These are phyloP conservation scores for Oryctes rhinoceros DNA, from an alignment of 1,140 invertebrate genomes.

Conservation along the genomic window DNA sequence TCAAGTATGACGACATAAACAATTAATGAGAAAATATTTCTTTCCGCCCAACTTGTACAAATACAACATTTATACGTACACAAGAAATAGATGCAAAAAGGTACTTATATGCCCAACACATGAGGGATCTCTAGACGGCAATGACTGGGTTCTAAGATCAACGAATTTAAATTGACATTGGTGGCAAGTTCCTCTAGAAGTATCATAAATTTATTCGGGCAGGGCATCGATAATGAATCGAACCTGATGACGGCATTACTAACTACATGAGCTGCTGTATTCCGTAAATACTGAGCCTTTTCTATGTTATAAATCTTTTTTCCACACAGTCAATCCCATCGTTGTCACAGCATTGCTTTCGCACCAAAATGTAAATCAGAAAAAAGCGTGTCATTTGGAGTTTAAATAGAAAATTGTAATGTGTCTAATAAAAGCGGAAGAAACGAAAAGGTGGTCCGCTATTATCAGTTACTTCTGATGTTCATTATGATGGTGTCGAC, in stretches of 20 bases:
- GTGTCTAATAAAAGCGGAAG: too few species aligned
- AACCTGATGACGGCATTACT: slow-evolving; percentile 53
- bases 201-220: slow-evolving; percentile 55
- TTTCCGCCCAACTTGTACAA: background rate
- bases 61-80: too few species aligned
- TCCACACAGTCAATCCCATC: too few species aligned
- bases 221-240: slow-evolving; percentile 53
- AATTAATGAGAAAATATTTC: slow-evolving; percentile 3
- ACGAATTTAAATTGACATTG: slow-evolving; percentile 56
- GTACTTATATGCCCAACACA: slow-evolving; percentile 46
- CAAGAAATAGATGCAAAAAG: slow-evolving; percentile 2
- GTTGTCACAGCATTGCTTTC: too few species aligned
- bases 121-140: slow-evolving; percentile 52
- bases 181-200: slow-evolving; percentile 52
- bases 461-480: too few species aligned
- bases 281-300: slow-evolving; percentile 49
- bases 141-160: slow-evolving; percentile 57
- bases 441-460: too few species aligned
- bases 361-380: too few species aligned
- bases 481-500: too few species aligned
- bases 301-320: slow-evolving; percentile 48
- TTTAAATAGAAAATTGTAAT: too few species aligned
- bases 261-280: slow-evolving; percentile 53
- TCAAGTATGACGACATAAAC: slow-evolving; percentile 3
- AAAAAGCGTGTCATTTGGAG: too few species aligned